Conservation (phyloP, 1,140 invertebrate species). For the Listronotus oregonensis region DNA sequence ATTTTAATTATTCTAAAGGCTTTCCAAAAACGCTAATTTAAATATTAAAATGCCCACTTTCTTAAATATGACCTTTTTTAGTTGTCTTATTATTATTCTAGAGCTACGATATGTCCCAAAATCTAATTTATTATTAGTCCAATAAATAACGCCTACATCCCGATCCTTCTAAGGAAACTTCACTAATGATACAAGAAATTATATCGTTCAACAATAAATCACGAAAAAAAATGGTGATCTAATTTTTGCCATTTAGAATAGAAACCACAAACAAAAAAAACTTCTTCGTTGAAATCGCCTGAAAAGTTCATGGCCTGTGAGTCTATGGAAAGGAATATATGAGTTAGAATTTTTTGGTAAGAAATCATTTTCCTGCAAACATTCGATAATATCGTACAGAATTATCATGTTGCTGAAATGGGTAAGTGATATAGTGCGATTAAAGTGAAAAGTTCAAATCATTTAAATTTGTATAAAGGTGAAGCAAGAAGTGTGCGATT, state of each 20-base stretch:
- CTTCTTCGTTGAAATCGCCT: constrained; percentile 2
- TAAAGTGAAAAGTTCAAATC: background rate
- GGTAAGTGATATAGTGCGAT: constrained; percentile 25
- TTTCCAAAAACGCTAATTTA: too few relatives aligned
- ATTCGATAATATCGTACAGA: constrained; percentile 5
- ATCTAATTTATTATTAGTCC: too few relatives aligned
- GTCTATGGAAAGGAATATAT: constrained; percentile 26
- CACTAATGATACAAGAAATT: too few relatives aligned
- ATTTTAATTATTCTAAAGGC: too few relatives aligned
- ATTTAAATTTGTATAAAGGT: background rate
- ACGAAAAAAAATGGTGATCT: constrained; percentile 58
- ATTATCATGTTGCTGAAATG: constrained; percentile 22
- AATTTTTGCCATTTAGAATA: constrained; percentile 19
- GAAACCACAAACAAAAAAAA: constrained; percentile 7
- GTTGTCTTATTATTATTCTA: too few relatives aligned
- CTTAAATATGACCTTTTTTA: too few relatives aligned
- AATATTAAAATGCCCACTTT: too few relatives aligned
- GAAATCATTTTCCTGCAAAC: constrained; percentile 17
- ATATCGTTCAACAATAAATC: too few relatives aligned
- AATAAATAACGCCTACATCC: too few relatives aligned
- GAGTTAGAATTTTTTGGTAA: constrained; percentile 23
- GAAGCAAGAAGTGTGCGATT: constrained; percentile 5
- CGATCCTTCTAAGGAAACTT: too few relatives aligned
- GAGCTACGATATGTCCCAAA: too few relatives aligned
- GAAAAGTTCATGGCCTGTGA: constrained; percentile 21